Base-by-base conservation (phyloP, 2,888 invertebrate species). In the Byasa hedistus region DNA sequence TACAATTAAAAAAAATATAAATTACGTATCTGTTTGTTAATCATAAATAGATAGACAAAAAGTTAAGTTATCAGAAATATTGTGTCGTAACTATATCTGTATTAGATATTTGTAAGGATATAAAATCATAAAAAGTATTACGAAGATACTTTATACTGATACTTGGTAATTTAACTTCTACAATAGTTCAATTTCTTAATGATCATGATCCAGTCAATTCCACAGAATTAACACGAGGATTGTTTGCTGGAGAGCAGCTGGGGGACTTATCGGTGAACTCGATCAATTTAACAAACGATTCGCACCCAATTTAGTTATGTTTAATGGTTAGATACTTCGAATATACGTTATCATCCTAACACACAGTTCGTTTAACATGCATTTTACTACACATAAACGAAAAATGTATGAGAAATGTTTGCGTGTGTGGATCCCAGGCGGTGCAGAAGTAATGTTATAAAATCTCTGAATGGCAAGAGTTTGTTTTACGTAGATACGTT, bases 181-280 rank as follows among this genome's bases (percentile, higher is more conserved):
- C 44, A 44, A 44, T 15, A 44, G 17, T 10, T 19, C 2, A 44
- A 17, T 44, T 44, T 44, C 19, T 19, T 15, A 44, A 44, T 44
- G 44, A 17, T 19, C 15, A 44, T 44, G 19, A 44, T 44, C 44
- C 17, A 1, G 19, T 17, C 22, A 54, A 55, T 36, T 22, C 15
- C 17, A 39, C 19, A 12, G 54, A 55, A 56, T 62, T 44, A 56
- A 56, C 23, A 44, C 23, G 3, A 39, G 39, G 17, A 39, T 10
- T 61, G 61, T 58, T 61, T 66, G 51, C 44, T 57, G 52, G 52
- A 21, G 44, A 52, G 32, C 36, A 57, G 57, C 23, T 54, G 52
- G 7, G 27, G 32, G n/a, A 15, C 51, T 48, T 39, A 57, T 62
- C 44, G 27, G 39, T 24, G 36, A 36, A 57, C 51, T 52, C 44